Conservation (phyloP, 1,140 invertebrate species). For the Micrasema minimum region DNA sequence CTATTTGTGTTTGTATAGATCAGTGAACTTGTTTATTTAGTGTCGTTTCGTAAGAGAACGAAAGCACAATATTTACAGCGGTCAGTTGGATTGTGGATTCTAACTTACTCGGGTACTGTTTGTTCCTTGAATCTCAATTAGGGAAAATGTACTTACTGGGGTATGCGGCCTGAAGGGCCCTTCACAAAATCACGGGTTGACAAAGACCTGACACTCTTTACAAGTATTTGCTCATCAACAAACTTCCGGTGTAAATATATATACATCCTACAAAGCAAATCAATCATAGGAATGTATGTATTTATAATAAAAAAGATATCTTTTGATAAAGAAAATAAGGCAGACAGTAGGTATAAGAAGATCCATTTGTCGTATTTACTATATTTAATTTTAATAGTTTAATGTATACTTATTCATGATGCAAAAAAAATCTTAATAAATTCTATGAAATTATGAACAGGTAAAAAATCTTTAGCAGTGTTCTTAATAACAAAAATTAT, state of each 20-base stretch:
- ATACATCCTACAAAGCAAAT: not conserved
- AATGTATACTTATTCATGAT: too few species aligned
- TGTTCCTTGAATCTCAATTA: conserved; percentile 28
- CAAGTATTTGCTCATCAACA: not conserved
- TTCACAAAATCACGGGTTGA: too few species aligned
- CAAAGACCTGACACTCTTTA: not conserved
- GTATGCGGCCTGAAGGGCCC: too few species aligned
- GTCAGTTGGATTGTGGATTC: not conserved
- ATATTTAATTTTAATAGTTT: too few species aligned
- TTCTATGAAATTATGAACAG: too few species aligned
- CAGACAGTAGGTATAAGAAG: too few species aligned
- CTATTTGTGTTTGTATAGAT: conserved; percentile 27
- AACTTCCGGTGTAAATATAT: not conserved
- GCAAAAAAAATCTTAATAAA: too few species aligned
- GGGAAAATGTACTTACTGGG: not conserved
- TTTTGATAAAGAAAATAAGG: too few species aligned
- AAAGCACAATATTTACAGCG: conserved; percentile 28
- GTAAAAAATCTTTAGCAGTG: too few species aligned
- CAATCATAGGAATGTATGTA: not conserved
- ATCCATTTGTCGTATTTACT: too few species aligned
- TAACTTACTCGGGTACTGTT: not conserved
- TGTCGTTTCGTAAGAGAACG: conserved; percentile 28
- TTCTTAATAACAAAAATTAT: too few species aligned
- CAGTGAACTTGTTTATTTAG: conserved; percentile 18
- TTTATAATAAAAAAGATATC: not conserved